Evolutionary conservation across 2,888 invertebrate species (phyloP).

Genomic region (Eretmocerus hayati): DNA sequence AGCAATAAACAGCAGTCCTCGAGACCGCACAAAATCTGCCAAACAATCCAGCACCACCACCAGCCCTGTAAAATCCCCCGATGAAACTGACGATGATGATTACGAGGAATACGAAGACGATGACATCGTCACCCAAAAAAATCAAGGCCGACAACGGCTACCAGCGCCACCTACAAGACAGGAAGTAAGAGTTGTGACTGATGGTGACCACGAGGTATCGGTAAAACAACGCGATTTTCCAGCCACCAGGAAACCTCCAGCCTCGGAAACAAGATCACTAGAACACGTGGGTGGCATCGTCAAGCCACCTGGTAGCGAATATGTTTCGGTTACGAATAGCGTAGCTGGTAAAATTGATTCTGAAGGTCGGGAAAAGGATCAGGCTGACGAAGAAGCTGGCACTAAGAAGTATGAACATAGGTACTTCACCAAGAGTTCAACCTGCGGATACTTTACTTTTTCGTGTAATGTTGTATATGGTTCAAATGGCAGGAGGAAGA

Average conservation of each 20-base stretch:
- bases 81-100: slow-evolving; percentile 43
- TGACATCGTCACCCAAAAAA: slow-evolving; percentile 51
- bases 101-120: slow-evolving; percentile 59
- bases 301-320: slow-evolving; percentile 45
- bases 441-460: slow-evolving; percentile 81
- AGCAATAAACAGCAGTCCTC: no score
- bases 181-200: slow-evolving; percentile 55
- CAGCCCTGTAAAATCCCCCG: slow-evolving; percentile 7
- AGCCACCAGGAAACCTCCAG: slow-evolving; percentile 16
- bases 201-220: slow-evolving; percentile 55
- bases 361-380: no score
- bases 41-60: no score
- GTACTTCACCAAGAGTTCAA: slow-evolving; percentile 80
- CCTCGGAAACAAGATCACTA: slow-evolving; percentile 30
- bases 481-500: slow-evolving; percentile 69
- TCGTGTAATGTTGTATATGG: slow-evolving; percentile 75
- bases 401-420: slow-evolving; percentile 55
- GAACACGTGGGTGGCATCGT: slow-evolving; percentile 8
- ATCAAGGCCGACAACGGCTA: slow-evolving; percentile 32
- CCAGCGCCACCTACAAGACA: slow-evolving; percentile 56
- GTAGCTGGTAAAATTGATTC: slow-evolving; percentile 67
- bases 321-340: slow-evolving; percentile 73
- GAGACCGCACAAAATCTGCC: no score
- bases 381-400: slow-evolving; percentile 50
- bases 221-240: slow-evolving; percentile 53